Evolutionary conservation across 2,888 invertebrate species (phyloP).

Genomic region (Andricus quercusramuli): DNA sequence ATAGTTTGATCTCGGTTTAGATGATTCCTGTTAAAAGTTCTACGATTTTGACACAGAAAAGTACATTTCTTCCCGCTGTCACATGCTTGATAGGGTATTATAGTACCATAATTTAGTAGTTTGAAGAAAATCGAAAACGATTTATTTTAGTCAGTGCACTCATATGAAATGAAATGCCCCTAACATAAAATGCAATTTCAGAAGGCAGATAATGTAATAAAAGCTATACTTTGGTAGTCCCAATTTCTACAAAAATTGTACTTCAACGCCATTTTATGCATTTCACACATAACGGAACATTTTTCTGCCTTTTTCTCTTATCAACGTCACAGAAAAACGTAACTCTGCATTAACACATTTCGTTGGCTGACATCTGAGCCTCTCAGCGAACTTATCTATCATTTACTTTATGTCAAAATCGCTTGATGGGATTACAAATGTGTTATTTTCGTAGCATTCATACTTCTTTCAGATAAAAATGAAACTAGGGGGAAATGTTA

Average conservation of each 20-base stretch:
- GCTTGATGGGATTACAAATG: neutral
- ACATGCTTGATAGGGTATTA: no score
- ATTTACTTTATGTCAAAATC: slow-evolving; percentile 12
- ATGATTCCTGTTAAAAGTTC: no score
- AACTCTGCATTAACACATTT: slow-evolving; percentile 13
- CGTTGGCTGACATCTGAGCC: slow-evolving; percentile 4
- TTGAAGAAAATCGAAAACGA: no score
- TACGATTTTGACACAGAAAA: no score
- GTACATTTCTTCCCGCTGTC: no score
- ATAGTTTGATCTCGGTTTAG: no score
- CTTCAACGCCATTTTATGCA: neutral
- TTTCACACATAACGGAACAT: neutral
- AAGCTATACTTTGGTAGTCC: no score
- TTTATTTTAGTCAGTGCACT: no score
- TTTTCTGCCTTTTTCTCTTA: neutral
- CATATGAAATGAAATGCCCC: no score
- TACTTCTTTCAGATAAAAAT: slow-evolving; percentile 3
- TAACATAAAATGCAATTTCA: no score
- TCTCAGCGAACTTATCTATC: slow-evolving; percentile 21
- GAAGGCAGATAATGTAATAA: no score
- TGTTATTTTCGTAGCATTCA: slow-evolving; percentile 7
- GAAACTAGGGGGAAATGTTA: neutral
- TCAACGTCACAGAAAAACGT: neutral
- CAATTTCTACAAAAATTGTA: neutral
- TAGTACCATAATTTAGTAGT: no score